Evolutionary conservation across 2,797 vertebrate species (phyloP).

Genomic region (Lepus oiostolus): DNA sequence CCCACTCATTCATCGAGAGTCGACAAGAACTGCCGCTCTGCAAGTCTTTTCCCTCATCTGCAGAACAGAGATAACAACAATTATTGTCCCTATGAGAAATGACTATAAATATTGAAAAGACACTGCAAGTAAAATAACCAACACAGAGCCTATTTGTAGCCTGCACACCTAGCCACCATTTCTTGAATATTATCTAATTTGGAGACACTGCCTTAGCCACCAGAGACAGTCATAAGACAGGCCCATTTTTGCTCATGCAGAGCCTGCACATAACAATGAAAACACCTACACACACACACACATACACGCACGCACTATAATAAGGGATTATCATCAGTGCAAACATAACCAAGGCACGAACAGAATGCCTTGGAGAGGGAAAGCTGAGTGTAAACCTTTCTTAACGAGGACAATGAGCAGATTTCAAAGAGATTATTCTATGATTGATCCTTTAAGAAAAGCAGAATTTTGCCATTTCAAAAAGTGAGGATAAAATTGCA

Average conservation of each 20-base stretch:
- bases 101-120: neutral
- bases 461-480: neutral
- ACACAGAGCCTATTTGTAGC: constrained; percentile 5
- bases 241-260: neutral
- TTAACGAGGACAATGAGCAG: constrained; percentile 9
- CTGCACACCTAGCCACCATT: neutral
- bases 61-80: constrained; percentile 53
- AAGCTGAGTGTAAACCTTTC: neutral
- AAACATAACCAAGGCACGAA: neutral
- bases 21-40: neutral
- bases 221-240: neutral
- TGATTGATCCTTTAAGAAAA: neutral
- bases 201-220: neutral
- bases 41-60: neutral
- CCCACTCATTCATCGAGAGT: constrained; percentile 18
- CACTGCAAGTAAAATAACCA: constrained; percentile 45
- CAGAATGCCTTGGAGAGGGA: neutral
- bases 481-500: constrained; percentile 7
- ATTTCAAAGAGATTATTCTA: neutral
- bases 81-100: neutral
- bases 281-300: neutral
- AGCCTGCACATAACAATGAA: neutral
- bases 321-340: neutral
- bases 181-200: neutral
- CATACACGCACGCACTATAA: neutral